Conservation (phyloP, 2,888 invertebrate species). For the Drosophila longiperda region DNA sequence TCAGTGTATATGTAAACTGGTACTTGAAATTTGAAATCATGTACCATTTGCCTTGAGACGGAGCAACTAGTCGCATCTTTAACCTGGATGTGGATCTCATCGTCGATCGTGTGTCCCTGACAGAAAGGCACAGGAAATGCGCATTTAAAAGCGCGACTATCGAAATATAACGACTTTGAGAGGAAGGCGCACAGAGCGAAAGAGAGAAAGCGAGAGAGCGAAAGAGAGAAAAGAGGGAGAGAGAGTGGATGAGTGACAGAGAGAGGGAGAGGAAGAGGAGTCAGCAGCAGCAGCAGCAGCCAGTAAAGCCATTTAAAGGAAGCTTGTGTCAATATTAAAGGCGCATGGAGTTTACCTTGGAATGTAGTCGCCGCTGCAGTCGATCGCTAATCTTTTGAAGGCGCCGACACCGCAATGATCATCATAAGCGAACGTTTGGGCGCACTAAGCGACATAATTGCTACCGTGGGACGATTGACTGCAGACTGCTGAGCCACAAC, state of each 20-base stretch:
- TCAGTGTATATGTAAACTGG: conserved; percentile 72
- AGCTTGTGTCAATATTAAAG: conserved; percentile 78
- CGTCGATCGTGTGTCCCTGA: conserved; percentile 77
- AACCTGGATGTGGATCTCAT: conserved; percentile 40
- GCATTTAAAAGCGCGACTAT: conserved; percentile 80
- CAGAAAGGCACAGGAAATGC: conserved; percentile 72
- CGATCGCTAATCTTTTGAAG: conserved; percentile 70
- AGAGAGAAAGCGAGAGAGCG: conserved; percentile 6
- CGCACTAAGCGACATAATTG: conserved; percentile 80
- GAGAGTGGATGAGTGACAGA: too few species aligned
- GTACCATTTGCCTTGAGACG: conserved; percentile 78
- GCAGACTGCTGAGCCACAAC: not conserved
- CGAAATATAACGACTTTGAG: conserved; percentile 78
- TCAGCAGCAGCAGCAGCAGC: conserved; percentile 22
- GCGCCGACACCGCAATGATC: conserved; percentile 67
- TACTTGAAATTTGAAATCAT: conserved; percentile 82
- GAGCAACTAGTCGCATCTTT: conserved; percentile 22
- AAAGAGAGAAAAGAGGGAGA: conserved; percentile 2
- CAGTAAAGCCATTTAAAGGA: conserved; percentile 66
- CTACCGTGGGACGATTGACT: conserved; percentile 70
- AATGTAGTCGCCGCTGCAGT: conserved; percentile 55
- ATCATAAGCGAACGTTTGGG: conserved; percentile 62
- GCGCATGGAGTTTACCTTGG: conserved; percentile 66
- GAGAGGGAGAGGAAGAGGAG: conserved; percentile 30
- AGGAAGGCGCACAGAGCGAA: not conserved